phyloP scores from a whole-genome alignment of 1,140 invertebrate genomes.

The Drosophila orosa region DNA sequence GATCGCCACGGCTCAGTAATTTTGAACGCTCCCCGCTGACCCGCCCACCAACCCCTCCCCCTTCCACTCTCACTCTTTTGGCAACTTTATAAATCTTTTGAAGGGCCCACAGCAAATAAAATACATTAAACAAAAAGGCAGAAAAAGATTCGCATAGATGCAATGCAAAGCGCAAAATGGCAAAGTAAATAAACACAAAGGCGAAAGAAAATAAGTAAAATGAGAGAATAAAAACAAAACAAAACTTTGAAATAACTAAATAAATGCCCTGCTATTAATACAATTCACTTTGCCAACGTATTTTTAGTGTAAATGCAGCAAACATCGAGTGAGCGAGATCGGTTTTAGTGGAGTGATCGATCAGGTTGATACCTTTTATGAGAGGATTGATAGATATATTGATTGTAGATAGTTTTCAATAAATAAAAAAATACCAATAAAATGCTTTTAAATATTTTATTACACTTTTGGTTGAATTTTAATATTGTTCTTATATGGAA shows the following conservation, averaged over 20 bases:
- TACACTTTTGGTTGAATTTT: not conserved
- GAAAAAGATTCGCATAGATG: constrained; percentile 36
- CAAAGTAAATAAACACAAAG: constrained; percentile 83
- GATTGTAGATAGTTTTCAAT: no score
- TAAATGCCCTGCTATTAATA: constrained; percentile 83
- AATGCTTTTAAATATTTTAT: not conserved
- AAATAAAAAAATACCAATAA: not conserved
- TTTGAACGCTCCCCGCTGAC: constrained; percentile 54
- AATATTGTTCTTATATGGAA: not conserved
- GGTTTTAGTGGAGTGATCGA: constrained; percentile 13
- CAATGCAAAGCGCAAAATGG: constrained; percentile 52
- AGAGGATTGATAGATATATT: no score
- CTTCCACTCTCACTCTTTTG: constrained; percentile 28
- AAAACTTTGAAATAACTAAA: constrained; percentile 74
- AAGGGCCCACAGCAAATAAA: constrained; percentile 57
- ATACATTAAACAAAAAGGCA: constrained; percentile 16
- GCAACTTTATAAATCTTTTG: constrained; percentile 79
- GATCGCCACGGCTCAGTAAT: constrained; percentile 79
- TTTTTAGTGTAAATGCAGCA: constrained; percentile 73
- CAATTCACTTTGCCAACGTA: constrained; percentile 82
- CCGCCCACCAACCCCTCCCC: not conserved
- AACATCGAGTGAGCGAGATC: constrained; percentile 57
- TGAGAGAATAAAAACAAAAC: constrained; percentile 43
- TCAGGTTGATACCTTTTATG: constrained; percentile 41
- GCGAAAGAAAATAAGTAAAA: constrained; percentile 43